phyloP scores from a whole-genome alignment of 1,140 invertebrate species.

The Monochamus saltuarius region DNA sequence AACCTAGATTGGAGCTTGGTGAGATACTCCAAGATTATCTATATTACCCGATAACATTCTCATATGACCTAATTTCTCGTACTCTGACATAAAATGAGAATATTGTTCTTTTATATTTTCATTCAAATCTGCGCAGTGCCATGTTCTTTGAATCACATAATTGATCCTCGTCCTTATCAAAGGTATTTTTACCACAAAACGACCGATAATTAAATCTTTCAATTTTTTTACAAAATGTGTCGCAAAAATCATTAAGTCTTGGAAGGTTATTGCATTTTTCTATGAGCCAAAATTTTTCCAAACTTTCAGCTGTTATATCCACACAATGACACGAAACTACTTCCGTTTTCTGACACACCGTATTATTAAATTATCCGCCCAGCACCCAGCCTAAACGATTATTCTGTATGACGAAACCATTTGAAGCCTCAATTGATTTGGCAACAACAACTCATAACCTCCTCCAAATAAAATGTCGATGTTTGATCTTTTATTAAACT shows the following conservation, averaged over 20 bases:
- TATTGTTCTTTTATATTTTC: conserved; percentile 20
- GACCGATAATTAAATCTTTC: not conserved
- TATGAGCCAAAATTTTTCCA: too few species aligned
- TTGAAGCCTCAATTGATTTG: too few species aligned
- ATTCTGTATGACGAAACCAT: too few species aligned
- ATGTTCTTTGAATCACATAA: conserved; percentile 7
- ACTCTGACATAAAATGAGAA: conserved; percentile 40
- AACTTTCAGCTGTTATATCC: too few species aligned
- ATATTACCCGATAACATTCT: conserved; percentile 9
- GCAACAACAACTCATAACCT: too few species aligned
- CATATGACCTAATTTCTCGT: conserved; percentile 42
- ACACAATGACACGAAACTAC: too few species aligned
- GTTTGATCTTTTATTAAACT: too few species aligned
- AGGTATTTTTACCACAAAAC: conserved; percentile 12
- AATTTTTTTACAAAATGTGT: conserved; percentile 12
- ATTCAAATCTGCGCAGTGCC: conserved; percentile 12
- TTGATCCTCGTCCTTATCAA: not conserved
- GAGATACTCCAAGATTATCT: conserved; percentile 30
- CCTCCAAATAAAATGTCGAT: too few species aligned
- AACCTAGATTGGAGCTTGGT: conserved; percentile 27
- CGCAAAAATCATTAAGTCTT: not conserved
- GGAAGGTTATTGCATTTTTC: too few species aligned
- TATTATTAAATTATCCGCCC: too few species aligned
- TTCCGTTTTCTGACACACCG: too few species aligned
- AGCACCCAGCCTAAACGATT: too few species aligned